Evolutionary conservation across 2,888 invertebrate genomes (phyloP).

Genomic region (Andrena bucephala): DNA sequence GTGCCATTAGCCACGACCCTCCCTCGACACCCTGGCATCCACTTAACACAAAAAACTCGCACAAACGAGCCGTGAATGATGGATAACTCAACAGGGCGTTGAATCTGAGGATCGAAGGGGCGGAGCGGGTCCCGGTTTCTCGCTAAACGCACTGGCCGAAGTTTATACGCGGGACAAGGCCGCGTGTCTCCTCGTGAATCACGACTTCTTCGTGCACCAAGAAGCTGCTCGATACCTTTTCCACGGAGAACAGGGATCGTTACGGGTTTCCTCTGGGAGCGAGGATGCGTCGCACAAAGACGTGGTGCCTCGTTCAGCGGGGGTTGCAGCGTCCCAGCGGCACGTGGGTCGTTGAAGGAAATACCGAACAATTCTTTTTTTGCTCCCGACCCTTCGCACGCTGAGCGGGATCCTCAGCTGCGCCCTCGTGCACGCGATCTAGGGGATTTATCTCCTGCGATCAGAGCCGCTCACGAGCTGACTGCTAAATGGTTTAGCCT

Average conservation of each 20-base stretch:
- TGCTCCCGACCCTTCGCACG: not conserved
- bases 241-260: not conserved
- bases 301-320: not conserved
- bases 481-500: conserved; percentile 1
- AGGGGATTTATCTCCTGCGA: conserved; percentile 10
- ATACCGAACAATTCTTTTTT: conserved; percentile 16
- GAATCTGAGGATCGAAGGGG: no score
- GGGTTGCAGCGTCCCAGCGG: not conserved
- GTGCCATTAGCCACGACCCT: no score
- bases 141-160: no score
- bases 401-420: not conserved
- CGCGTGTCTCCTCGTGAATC: not conserved
- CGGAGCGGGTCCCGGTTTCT: no score
- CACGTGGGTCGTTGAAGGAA: conserved; percentile 3
- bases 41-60: no score
- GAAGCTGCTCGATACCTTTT: conserved; percentile 2
- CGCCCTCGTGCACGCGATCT: not conserved
- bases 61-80: no score
- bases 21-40: no score
- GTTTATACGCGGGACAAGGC: no score
- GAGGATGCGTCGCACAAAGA: not conserved
- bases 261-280: not conserved
- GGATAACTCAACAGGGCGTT: no score
- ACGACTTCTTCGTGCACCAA: not conserved
- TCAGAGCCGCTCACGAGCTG: not conserved